Base-by-base conservation (phyloP, 2,888 invertebrate species). In the Pemphredon lugubris region DNA sequence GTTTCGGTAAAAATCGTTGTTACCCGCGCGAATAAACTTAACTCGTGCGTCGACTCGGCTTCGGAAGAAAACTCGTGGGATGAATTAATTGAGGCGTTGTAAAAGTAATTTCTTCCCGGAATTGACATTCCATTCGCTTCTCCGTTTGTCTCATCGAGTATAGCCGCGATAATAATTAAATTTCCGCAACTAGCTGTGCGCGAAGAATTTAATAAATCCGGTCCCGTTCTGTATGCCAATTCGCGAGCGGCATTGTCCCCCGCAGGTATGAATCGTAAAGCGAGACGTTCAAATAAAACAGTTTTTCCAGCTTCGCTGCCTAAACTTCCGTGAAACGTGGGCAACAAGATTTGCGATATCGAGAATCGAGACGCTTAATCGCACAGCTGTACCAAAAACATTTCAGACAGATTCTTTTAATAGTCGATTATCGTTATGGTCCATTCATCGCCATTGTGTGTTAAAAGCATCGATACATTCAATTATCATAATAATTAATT, bases 141-240 rank as follows among this genome's bases (percentile, higher is more conserved):
- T 20, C 16, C 11, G 6, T 7, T n/a, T 16, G 14, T 30, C 6
- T 13, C 13, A 4, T 23, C 18, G 23, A 58, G 50, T 21, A n/a
- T 18, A 21, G 34, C 40, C 39, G 42, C 18, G 40, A 16, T 16
- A 51, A 61, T 51, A 60, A 57, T 55, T 44, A 23, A 45, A 30
- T 61, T 61, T 54, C 42, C 60, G 55, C 40, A 37, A 32, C 32
- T 34, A 44, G 39, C 45, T 42, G 50, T 9, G 44, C 54, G 48
- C 39, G 59, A 51, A 44, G 55, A 60, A 70, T 67, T 70, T 57
- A 60, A 70, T 70, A 55, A 67, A 42, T 23, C 13, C 54, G 20
- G 23, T 21, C 44, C 18, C 42, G 53, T 50, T 37, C 16, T 11
- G 48, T 21, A 40, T 68, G 65, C 44, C 55, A 30, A 13, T 44